These are phyloP conservation scores for Dryobota labecula DNA, from an alignment of 2,888 invertebrate genomes.

Conservation along the genomic window DNA sequence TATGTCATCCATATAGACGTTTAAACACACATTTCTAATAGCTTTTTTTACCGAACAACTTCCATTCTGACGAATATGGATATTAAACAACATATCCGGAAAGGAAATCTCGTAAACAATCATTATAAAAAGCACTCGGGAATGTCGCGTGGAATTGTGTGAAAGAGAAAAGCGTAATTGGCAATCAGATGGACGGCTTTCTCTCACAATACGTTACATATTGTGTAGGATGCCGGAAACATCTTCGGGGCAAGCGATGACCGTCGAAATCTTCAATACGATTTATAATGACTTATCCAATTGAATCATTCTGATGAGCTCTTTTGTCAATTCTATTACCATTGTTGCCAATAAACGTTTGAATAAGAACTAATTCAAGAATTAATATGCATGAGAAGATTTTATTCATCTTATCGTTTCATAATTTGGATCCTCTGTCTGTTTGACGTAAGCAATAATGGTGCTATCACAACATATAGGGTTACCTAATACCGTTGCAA, in stretches of 20 bases:
- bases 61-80: slow-evolving; percentile 49
- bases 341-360: slow-evolving; percentile 48
- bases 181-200: slow-evolving; percentile 77
- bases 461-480: slow-evolving; percentile 27
- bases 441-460: slow-evolving; percentile 34
- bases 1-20: neutral
- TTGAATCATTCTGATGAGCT: slow-evolving; percentile 60
- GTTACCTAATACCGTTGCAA: slow-evolving; percentile 15
- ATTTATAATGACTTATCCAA: slow-evolving; percentile 53
- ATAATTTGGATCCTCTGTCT: slow-evolving; percentile 33
- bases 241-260: slow-evolving; percentile 61
- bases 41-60: slow-evolving; percentile 12
- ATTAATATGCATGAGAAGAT: slow-evolving; percentile 27
- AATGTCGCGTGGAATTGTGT: slow-evolving; percentile 71
- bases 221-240: slow-evolving; percentile 66
- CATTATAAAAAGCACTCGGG: slow-evolving; percentile 60
- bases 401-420: slow-evolving; percentile 23
- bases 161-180: slow-evolving; percentile 79
- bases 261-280: slow-evolving; percentile 53
- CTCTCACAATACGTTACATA: slow-evolving; percentile 70
- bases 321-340: slow-evolving; percentile 41
- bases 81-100: slow-evolving; percentile 39
- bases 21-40: slow-evolving; percentile 5
- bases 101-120: slow-evolving; percentile 56
- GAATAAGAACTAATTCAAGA: slow-evolving; percentile 50